Percentiles rank a stretch among this genome's conserved stretches.
phyloP scores from a whole-genome alignment of 2,797 vertebrate species.

The Merluccius polli region DNA sequence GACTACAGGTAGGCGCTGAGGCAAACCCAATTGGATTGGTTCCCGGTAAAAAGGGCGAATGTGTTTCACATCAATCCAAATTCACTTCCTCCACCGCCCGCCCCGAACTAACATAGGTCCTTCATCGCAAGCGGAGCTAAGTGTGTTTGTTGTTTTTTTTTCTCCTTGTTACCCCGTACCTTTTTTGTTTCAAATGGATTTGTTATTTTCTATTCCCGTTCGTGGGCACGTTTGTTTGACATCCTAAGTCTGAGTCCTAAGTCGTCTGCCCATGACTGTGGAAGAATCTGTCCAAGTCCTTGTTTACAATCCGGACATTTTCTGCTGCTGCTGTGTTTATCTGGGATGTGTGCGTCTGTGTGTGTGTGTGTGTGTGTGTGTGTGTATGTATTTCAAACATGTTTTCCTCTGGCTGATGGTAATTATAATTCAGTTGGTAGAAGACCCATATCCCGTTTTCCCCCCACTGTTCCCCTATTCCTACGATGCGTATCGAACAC shows the following conservation, averaged over 20 bases:
- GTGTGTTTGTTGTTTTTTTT: slow-evolving; percentile 20
- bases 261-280: slow-evolving; percentile 38
- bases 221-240: slow-evolving; percentile 7
- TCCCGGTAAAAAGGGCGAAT: slow-evolving; percentile 44
- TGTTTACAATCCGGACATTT: slow-evolving; percentile 49
- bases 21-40: slow-evolving; percentile 43
- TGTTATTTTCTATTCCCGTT: slow-evolving; percentile 31
- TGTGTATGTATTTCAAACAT: slow-evolving; percentile 57
- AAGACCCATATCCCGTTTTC: slow-evolving; percentile 32
- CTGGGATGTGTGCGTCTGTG: slow-evolving; percentile 37
- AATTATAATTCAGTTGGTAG: slow-evolving; percentile 53
- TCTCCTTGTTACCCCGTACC: slow-evolving; percentile 48
- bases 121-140: slow-evolving; percentile 7
- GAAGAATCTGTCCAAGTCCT: slow-evolving; percentile 42
- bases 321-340: slow-evolving; percentile 48
- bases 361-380: slow-evolving; percentile 44
- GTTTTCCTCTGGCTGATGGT: slow-evolving; percentile 43
- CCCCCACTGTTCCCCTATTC: not conserved
- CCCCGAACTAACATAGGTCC: slow-evolving; percentile 31
- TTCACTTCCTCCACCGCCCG: slow-evolving; percentile 40
- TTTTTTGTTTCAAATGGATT: slow-evolving; percentile 36
- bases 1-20: slow-evolving; percentile 58
- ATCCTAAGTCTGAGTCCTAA: slow-evolving; percentile 2
- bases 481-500: slow-evolving; percentile 45
- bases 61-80: slow-evolving; percentile 62